phyloP scores from a whole-genome alignment of 2,888 invertebrate genomes.

The Xylota segnis region DNA sequence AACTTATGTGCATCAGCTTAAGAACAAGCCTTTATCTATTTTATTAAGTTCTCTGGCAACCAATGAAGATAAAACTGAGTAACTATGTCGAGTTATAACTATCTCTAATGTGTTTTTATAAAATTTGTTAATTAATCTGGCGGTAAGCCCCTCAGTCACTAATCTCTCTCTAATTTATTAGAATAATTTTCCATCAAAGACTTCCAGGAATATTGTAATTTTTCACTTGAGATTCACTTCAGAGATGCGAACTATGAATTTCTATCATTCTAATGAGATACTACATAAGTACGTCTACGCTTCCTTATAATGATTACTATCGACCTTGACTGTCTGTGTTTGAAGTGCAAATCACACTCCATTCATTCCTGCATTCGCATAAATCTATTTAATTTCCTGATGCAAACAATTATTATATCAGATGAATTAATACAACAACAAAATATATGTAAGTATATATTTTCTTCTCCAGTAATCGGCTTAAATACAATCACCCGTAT shows the following conservation, averaged over 20 bases:
- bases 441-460: too few species aligned
- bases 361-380: slow-evolving; percentile 29
- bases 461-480: slow-evolving; percentile 17
- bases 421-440: not conserved
- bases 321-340: slow-evolving; percentile 41
- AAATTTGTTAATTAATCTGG: too few species aligned
- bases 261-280: not conserved
- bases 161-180: too few species aligned
- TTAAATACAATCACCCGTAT: slow-evolving; percentile 20
- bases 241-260: not conserved
- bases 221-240: not conserved
- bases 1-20: too few species aligned
- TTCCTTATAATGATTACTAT: slow-evolving; percentile 19
- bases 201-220: not conserved
- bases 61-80: too few species aligned
- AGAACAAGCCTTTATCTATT: too few species aligned
- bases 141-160: too few species aligned
- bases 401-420: slow-evolving; percentile 3
- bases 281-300: not conserved
- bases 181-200: not conserved
- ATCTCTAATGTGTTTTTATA: too few species aligned
- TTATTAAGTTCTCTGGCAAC: too few species aligned
- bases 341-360: slow-evolving; percentile 51
- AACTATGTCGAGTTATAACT: too few species aligned
- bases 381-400: slow-evolving; percentile 17